Base-by-base conservation (phyloP, 1,140 invertebrate species). In the Caenorhabditis elegans region DNA sequence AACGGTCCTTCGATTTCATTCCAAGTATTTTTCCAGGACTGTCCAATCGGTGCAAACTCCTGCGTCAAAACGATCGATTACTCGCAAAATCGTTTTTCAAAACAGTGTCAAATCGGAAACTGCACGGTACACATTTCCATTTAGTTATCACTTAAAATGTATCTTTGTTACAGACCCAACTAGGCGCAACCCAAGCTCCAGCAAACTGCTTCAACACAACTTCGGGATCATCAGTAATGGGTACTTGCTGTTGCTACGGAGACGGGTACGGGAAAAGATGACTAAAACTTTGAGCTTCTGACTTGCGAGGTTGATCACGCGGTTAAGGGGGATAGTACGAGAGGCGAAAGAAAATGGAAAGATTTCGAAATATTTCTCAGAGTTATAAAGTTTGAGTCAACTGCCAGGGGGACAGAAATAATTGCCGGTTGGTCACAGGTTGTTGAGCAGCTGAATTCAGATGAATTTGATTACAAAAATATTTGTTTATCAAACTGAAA, bases 101-200 rank as follows among this genome's bases (percentile, higher is more conserved):
- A 70, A 39, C 60, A 70, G 43, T 70, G 60, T n/a, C 60, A 70
- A 24, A 43, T 70, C 34, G 60, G 60, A 70, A 70, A 70, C 60
- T 70, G 60, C 60, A 70, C 60, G 5, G 60, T 70, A 39, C 1
- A 28, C n/a, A 17, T 31, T 31, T 17, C 53, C 3, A 17, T 10
- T 8, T 31, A 11, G 10, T 5, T 19, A 53, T 53, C 5, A 19
- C 49, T n/a, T 26, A 24, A 53, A 6, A 24, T n/a, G n/a, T n/a
- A n/a, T n/a, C n/a, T n/a, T n/a, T n/a, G n/a, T n/a, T 70, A 10
- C 34, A 70, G 60, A 70, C 60, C 17, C 34, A 17, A 6, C 5
- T n/a, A 2, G 60, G 60, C 22, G 34, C 34, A 4, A 22, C 13
- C 10, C 60, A 70, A 22, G 60, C 60, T 8, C 60, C 60, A 39